A percentile compares a stretch with the other conserved stretches of the same genome.
Conservation (phyloP, 2,797 vertebrate genomes). For the Apodemus agrarius region DNA sequence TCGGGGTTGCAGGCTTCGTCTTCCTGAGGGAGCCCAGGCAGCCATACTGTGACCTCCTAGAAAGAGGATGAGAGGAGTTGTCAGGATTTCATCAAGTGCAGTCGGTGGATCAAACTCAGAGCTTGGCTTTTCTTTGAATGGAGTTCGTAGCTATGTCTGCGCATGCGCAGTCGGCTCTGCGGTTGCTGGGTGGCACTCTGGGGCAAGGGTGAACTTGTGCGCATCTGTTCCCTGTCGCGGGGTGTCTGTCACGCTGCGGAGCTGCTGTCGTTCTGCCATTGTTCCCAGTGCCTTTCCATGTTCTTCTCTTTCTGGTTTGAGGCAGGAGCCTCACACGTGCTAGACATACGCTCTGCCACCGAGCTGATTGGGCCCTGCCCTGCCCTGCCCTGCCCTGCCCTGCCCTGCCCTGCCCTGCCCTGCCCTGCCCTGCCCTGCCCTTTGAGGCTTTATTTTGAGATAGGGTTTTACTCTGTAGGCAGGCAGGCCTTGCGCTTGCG, state of each 20-base stretch:
- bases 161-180: not conserved
- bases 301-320: not conserved
- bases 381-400: too few species aligned
- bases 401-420: too few species aligned
- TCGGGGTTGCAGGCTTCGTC: not conserved
- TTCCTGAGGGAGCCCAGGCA: not conserved
- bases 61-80: not conserved
- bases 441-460: not conserved
- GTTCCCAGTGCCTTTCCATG: too few species aligned
- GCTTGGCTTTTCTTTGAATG: not conserved
- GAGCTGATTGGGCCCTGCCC: not conserved
- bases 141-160: not conserved
- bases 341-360: not conserved
- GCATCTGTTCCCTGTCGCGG: not conserved
- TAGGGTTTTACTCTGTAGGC: too few species aligned
- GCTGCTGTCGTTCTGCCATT: too few species aligned
- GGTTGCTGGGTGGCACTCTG: not conserved
- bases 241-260: not conserved
- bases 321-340: not conserved
- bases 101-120: not conserved
- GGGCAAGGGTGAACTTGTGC: not conserved
- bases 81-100: not conserved
- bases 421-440: not conserved
- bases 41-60: not conserved
- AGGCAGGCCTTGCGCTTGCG: not conserved